A percentile compares a stretch with the other conserved stretches of the same genome.
phyloP scores from a whole-genome alignment of 2,797 vertebrate species.

The Alcedo quadribrachys region DNA sequence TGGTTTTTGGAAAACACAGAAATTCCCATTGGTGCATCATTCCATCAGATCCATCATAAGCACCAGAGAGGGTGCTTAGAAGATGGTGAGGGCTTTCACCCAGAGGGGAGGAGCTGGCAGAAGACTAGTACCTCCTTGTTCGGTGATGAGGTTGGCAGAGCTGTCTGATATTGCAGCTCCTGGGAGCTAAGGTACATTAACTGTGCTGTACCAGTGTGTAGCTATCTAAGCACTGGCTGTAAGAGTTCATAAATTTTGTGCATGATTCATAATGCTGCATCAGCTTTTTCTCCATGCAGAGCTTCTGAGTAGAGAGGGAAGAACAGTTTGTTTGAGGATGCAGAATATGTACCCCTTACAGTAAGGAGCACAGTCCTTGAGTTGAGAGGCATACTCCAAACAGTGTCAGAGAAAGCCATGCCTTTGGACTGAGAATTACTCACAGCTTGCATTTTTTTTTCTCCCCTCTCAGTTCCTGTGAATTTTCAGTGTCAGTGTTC shows the following conservation, averaged over 20 bases:
- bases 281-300: background rate
- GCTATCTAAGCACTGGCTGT: background rate
- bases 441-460: background rate
- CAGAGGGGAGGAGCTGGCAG: background rate
- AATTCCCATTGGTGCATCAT: background rate
- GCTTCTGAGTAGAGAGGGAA: background rate
- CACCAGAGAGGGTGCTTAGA: background rate
- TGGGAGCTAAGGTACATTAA: background rate
- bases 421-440: background rate
- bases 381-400: background rate
- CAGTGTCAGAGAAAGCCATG: background rate
- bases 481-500: background rate
- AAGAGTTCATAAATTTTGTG: background rate
- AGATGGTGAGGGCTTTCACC: accelerated
- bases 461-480: background rate
- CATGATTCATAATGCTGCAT: background rate
- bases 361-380: background rate
- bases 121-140: background rate
- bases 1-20: background rate
- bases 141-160: background rate
- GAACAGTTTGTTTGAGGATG: background rate
- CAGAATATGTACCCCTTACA: background rate
- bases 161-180: background rate
- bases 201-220: background rate
- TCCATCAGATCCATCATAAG: background rate